These are phyloP conservation scores for Stenodera caucasica DNA, from an alignment of 2,888 invertebrate species.

Conservation along the genomic window DNA sequence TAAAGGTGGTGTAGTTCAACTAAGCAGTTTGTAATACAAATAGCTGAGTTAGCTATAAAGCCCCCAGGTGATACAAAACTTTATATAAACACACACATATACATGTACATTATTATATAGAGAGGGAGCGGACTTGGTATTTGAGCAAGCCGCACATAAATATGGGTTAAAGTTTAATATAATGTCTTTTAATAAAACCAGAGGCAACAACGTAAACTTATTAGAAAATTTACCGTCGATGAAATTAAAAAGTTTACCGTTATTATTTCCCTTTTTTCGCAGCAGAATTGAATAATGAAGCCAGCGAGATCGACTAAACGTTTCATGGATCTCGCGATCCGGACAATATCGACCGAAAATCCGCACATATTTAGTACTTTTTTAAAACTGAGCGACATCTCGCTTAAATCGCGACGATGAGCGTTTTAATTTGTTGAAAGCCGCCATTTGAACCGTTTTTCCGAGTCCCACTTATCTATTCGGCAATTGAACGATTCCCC, in stretches of 20 bases:
- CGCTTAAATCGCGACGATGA: neutral
- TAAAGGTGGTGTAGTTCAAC: conserved; percentile 21
- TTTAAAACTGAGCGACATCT: neutral
- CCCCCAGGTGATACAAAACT: conserved; percentile 36
- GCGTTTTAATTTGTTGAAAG: neutral
- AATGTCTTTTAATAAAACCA: conserved; percentile 5
- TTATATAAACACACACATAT: conserved; percentile 30
- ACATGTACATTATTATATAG: neutral
- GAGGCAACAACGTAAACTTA: neutral
- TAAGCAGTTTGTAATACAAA: conserved; percentile 40
- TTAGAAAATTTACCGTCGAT: neutral
- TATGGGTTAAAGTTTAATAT: conserved; percentile 30
- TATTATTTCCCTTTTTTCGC: too few species aligned
- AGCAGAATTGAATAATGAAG: too few species aligned
- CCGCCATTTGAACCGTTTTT: neutral
- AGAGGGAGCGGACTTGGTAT: conserved; percentile 30
- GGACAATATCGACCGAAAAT: neutral
- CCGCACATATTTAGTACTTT: too few species aligned
- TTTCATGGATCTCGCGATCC: too few species aligned
- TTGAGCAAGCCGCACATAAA: conserved; percentile 35
- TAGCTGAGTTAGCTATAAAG: conserved; percentile 32
- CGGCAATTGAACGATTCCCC: too few species aligned
- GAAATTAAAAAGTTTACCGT: neutral
- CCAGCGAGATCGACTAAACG: too few species aligned
- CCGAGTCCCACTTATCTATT: too few species aligned